Evolutionary conservation across 2,888 invertebrate species (phyloP).

Genomic region (Lasioglossum villosulum): DNA sequence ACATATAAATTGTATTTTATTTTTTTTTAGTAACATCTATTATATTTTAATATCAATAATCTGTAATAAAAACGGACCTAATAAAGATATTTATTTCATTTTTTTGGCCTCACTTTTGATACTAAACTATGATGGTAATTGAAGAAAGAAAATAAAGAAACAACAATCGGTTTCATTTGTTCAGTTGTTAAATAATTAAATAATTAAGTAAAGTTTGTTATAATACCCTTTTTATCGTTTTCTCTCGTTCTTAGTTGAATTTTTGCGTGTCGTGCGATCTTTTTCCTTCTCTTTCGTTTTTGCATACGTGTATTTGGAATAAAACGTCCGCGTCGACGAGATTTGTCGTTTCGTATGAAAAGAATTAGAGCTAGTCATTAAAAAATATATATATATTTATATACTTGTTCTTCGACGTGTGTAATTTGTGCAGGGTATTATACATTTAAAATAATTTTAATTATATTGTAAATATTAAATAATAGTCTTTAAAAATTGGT

Average conservation of each 20-base stretch:
- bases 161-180: slow-evolving; percentile 61
- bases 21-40: slow-evolving; percentile 74
- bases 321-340: slow-evolving; percentile 29
- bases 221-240: slow-evolving; percentile 57
- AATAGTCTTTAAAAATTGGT: slow-evolving; percentile 77
- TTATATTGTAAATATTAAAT: slow-evolving; percentile 75
- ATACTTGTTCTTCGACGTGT: slow-evolving; percentile 38
- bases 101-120: slow-evolving; percentile 80
- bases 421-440: slow-evolving; percentile 70
- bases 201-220: slow-evolving; percentile 70
- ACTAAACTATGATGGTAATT: slow-evolving; percentile 72
- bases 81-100: slow-evolving; percentile 78
- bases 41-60: slow-evolving; percentile 78
- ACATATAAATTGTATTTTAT: slow-evolving; percentile 73
- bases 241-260: slow-evolving; percentile 31
- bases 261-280: not conserved
- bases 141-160: slow-evolving; percentile 62
- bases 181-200: slow-evolving; percentile 61
- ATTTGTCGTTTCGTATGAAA: slow-evolving; percentile 29
- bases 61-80: slow-evolving; percentile 81
- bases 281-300: not conserved
- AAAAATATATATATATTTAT: slow-evolving; percentile 46
- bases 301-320: slow-evolving; percentile 16
- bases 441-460: slow-evolving; percentile 67
- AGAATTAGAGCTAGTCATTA: slow-evolving; percentile 48